These are phyloP conservation scores for Cyclargus thomasi DNA, from an alignment of 1,140 invertebrate genomes.

Conservation along the genomic window DNA sequence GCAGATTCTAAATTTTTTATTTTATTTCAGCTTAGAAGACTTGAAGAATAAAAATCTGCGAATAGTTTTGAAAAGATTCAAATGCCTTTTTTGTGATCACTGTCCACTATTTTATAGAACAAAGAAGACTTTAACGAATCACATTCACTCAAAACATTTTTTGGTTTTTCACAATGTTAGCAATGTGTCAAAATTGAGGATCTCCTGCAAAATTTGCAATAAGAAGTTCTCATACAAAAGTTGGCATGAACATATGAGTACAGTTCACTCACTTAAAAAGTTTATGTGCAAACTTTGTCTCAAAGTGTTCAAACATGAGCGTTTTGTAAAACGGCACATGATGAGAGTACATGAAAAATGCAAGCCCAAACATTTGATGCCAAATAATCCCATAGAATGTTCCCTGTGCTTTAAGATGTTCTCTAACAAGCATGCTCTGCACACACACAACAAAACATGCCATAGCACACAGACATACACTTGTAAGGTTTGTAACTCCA, in stretches of 20 bases:
- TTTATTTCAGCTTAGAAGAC: not conserved
- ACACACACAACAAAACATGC: constrained; percentile 32
- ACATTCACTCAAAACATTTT: constrained; percentile 23
- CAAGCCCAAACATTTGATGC: not conserved
- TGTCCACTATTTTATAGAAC: constrained; percentile 21
- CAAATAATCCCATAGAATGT: not conserved
- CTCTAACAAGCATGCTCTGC: constrained; percentile 19
- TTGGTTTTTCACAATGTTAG: not conserved
- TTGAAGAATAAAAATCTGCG: constrained; percentile 2
- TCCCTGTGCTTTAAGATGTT: constrained; percentile 26
- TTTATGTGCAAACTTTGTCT: constrained; percentile 25
- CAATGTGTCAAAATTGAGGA: not conserved
- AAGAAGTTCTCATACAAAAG: constrained; percentile 30
- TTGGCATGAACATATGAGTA: constrained; percentile 33
- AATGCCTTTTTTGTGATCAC: constrained; percentile 21
- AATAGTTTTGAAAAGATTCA: constrained; percentile 20
- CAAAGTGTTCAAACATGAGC: constrained; percentile 26
- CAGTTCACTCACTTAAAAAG: constrained; percentile 20
- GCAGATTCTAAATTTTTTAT: not conserved
- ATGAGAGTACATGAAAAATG: constrained; percentile 23
- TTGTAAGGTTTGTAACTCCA: constrained; percentile 35
- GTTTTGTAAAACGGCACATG: constrained; percentile 27
- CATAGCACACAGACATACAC: constrained; percentile 27
- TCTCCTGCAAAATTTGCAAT: constrained; percentile 34
- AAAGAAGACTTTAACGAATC: constrained; percentile 16